Evolutionary conservation across 2,113 vertebrate genomes (phyloP).

Genomic region (Scortum barcoo): DNA sequence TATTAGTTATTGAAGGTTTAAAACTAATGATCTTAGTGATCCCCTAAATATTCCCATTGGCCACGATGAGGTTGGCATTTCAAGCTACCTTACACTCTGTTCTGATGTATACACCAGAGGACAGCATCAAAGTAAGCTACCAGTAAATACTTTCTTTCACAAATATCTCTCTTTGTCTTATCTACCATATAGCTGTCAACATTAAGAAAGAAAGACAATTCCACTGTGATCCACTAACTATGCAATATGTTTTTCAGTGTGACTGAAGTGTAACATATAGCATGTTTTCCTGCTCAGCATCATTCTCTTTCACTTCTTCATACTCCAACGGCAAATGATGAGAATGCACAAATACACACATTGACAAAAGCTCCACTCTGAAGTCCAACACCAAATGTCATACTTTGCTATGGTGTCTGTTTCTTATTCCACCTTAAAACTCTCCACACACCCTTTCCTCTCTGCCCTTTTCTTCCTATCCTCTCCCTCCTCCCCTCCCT

Average conservation of each 20-base stretch:
- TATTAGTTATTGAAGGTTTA: not conserved
- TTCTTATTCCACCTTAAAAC: constrained; percentile 24
- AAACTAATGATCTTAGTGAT: not conserved
- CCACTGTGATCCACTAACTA: not conserved
- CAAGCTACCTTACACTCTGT: not conserved
- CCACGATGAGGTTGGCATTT: too few species aligned
- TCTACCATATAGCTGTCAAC: not conserved
- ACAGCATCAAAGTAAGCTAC: not conserved
- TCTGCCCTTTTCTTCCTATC: not conserved
- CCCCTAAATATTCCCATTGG: not conserved
- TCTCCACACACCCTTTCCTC: not conserved
- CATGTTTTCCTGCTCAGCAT: not conserved
- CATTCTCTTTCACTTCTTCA: not conserved
- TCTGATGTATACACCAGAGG: not conserved
- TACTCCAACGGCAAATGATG: not conserved
- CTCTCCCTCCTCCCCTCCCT: not conserved
- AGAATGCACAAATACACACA: constrained; percentile 17
- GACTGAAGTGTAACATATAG: too few species aligned
- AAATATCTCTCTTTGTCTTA: not conserved
- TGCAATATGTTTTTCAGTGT: not conserved
- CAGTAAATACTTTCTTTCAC: not conserved
- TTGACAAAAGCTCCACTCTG: too few species aligned
- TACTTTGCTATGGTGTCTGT: not conserved
- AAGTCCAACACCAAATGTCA: too few species aligned
- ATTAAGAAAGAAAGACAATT: not conserved